phyloP scores from a whole-genome alignment of 2,797 vertebrate genomes.

The Dendrocincla fuliginosa region DNA sequence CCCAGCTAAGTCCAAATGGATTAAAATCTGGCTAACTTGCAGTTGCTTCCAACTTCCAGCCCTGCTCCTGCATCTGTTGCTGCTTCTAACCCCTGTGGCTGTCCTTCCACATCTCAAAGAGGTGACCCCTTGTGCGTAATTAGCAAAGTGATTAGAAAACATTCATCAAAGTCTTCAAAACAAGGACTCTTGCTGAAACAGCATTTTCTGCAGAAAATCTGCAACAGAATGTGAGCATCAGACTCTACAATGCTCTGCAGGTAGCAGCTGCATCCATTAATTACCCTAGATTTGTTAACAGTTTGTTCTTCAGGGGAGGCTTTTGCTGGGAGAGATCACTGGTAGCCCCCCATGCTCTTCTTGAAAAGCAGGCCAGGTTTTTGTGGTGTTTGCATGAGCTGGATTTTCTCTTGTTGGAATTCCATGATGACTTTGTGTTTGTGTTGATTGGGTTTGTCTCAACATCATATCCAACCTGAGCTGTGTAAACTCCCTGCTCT shows the following conservation, averaged over 20 bases:
- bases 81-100: background rate
- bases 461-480: background rate
- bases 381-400: constrained; percentile 30
- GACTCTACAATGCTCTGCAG: background rate
- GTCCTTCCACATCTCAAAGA: background rate
- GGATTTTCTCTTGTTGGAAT: constrained; percentile 59
- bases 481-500: background rate
- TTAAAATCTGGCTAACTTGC: background rate
- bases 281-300: background rate
- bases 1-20: background rate
- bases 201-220: background rate
- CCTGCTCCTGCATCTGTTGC: background rate
- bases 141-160: background rate
- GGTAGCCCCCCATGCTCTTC: background rate
- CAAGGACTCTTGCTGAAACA: background rate
- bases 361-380: background rate
- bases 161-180: background rate
- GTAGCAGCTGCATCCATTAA: background rate
- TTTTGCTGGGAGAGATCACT: constrained; percentile 4
- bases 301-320: background rate
- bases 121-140: background rate
- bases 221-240: background rate
- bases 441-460: constrained; percentile 11
- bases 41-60: background rate
- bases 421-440: constrained; percentile 35